Percentiles rank a stretch among this genome's conserved stretches.
These are phyloP conservation scores for Perognathus longimembris DNA, from an alignment of 2,113 vertebrate genomes.

Conservation along the genomic window DNA sequence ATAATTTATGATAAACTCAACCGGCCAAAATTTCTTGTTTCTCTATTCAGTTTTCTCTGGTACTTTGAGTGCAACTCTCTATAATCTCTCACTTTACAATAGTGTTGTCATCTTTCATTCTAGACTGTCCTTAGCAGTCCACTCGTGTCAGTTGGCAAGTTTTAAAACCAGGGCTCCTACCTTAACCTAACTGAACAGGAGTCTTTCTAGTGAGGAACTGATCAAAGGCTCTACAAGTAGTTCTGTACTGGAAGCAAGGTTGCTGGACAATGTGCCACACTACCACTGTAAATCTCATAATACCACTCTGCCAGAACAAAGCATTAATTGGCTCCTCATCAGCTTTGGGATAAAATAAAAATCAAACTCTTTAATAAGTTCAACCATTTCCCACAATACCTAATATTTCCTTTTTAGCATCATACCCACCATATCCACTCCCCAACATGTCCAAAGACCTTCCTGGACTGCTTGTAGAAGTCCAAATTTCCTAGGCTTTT, in stretches of 20 bases:
- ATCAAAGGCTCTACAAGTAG: neutral
- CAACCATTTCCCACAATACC: neutral
- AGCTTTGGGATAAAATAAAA: constrained; percentile 4
- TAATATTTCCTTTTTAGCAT: neutral
- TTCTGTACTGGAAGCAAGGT: neutral
- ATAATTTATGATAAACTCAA: constrained; percentile 49
- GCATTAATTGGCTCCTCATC: neutral
- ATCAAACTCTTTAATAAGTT: neutral
- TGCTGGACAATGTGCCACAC: neutral
- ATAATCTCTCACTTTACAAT: neutral
- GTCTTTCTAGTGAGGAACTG: neutral
- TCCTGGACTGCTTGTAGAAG: neutral
- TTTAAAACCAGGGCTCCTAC: neutral
- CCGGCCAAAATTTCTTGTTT: constrained; percentile 33
- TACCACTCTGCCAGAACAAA: neutral
- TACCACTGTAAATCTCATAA: neutral
- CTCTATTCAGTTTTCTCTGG: neutral
- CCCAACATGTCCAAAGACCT: neutral
- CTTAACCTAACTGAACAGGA: neutral
- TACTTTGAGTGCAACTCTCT: neutral
- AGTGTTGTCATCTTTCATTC: neutral
- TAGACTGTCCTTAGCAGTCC: neutral
- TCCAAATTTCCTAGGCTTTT: neutral
- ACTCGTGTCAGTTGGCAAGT: neutral
- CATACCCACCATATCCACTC: too few species aligned